Evolutionary conservation across 2,797 vertebrate species (phyloP).

Genomic region (Crenichthys baileyi): DNA sequence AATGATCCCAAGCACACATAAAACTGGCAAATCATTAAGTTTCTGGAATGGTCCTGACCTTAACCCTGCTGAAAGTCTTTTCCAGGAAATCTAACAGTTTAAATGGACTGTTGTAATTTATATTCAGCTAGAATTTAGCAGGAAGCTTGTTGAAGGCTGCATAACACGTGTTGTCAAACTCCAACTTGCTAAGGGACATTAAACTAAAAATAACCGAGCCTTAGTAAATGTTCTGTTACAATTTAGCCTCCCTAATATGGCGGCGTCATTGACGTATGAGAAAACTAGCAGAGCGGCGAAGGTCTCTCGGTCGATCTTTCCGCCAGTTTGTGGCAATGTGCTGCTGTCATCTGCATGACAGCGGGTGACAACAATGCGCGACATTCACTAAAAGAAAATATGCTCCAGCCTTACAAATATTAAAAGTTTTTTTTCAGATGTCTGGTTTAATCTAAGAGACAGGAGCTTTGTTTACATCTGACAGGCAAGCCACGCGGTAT

Average conservation of each 20-base stretch:
- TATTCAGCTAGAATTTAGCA: background rate
- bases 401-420: rapidly evolving
- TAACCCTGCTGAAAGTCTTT: background rate
- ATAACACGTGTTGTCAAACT: background rate
- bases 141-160: background rate
- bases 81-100: background rate
- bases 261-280: background rate
- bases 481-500: slow-evolving; percentile 78
- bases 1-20: background rate
- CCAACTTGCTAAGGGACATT: background rate
- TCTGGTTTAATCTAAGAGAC: background rate
- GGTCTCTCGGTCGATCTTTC: background rate
- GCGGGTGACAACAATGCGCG: rapidly evolving
- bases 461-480: slow-evolving; percentile 83
- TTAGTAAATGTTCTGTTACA: background rate
- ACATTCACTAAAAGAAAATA: rapidly evolving
- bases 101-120: background rate
- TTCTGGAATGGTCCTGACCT: background rate
- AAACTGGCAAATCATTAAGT: background rate
- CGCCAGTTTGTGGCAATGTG: slow-evolving; percentile 7
- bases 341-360: slow-evolving; percentile 19
- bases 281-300: background rate
- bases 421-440: background rate
- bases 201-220: background rate
- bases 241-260: background rate